These are phyloP conservation scores for Aramus guarauna DNA, from an alignment of 2,113 vertebrate species.

Conservation along the genomic window DNA sequence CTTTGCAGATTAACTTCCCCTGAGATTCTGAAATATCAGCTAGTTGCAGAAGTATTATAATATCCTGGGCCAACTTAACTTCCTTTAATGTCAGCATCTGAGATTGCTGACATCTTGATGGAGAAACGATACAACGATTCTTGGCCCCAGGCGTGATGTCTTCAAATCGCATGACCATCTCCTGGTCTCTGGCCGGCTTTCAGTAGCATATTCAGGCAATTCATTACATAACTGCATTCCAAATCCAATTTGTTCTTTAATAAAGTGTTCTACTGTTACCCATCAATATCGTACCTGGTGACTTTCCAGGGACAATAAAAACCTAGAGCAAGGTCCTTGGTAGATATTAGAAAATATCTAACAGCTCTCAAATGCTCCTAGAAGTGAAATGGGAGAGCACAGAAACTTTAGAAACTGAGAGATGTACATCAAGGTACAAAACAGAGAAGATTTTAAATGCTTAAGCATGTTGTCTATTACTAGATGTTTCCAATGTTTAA, in stretches of 20 bases:
- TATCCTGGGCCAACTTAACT: not conserved
- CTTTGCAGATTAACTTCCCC: not conserved
- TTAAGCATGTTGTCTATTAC: not conserved
- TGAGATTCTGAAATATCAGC: not conserved
- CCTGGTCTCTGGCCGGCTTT: not conserved
- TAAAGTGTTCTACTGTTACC: not conserved
- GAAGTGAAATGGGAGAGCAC: not conserved
- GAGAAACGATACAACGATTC: not conserved
- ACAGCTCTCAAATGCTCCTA: not conserved
- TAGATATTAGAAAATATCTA: not conserved
- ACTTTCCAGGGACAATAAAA: constrained; percentile 8
- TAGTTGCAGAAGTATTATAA: not conserved
- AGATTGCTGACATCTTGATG: not conserved
- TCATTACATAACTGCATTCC: not conserved
- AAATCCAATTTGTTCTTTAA: constrained; percentile 5
- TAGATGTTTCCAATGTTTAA: not conserved
- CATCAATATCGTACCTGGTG: not conserved
- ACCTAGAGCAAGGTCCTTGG: not conserved
- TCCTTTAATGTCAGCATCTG: not conserved
- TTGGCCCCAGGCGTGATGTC: not conserved
- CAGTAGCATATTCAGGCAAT: not conserved
- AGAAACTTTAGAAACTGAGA: not conserved
- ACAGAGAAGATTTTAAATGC: not conserved
- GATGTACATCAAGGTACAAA: not conserved
- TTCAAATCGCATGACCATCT: not conserved